A percentile compares a stretch with the other conserved stretches of the same genome.
phyloP scores from a whole-genome alignment of 2,797 vertebrate genomes.

The Eulemur mongoz region DNA sequence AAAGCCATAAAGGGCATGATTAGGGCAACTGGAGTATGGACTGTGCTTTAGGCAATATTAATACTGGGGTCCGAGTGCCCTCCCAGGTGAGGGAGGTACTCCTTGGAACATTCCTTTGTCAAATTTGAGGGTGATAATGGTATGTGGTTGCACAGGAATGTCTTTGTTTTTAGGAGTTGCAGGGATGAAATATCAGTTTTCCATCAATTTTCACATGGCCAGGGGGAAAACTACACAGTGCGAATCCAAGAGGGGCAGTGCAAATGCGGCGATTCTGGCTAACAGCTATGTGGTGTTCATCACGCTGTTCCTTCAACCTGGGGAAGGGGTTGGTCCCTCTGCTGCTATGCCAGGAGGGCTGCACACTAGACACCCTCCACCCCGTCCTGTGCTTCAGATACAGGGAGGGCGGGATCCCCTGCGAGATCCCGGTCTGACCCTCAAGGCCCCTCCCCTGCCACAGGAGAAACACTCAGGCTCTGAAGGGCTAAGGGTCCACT shows the following conservation, averaged over 20 bases:
- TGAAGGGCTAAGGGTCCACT: not conserved
- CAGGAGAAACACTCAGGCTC: not conserved
- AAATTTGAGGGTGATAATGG: not conserved
- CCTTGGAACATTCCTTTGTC: not conserved
- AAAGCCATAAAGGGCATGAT: not conserved
- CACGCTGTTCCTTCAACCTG: not conserved
- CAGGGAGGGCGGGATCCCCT: not conserved
- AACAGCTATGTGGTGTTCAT: not conserved
- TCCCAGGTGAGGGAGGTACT: not conserved
- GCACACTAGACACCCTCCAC: accelerated
- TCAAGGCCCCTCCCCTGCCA: not conserved
- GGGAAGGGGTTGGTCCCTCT: no score
- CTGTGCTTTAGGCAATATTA: not conserved
- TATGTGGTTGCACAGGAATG: not conserved
- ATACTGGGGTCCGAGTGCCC: not conserved
- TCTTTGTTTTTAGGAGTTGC: not conserved
- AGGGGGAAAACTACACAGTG: no score
- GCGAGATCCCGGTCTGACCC: not conserved
- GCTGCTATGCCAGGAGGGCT: not conserved
- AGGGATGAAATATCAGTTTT: not conserved
- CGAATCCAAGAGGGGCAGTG: not conserved
- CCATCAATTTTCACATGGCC: not conserved
- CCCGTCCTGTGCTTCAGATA: accelerated
- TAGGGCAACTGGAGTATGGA: not conserved
- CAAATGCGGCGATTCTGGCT: not conserved